Base-by-base conservation (phyloP, 2,888 invertebrate genomes). In the Cistogaster globosa region DNA sequence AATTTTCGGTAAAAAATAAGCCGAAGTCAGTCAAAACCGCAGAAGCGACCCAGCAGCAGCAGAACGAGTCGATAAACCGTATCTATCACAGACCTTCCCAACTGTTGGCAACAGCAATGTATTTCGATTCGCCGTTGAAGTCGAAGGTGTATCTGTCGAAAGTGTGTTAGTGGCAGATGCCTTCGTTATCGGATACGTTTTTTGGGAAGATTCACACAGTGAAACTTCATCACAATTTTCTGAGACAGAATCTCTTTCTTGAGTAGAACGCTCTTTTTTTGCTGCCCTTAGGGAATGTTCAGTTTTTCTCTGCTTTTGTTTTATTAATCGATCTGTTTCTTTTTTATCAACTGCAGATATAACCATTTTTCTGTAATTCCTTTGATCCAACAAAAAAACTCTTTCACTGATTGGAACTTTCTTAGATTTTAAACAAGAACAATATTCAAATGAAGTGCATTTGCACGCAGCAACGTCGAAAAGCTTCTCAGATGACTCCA, bases 1-100 rank as follows among this genome's bases (percentile, higher is more conserved):
- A 22, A 22, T 55, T 22, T 22, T 55, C 55, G 18, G 22, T 55
- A 22, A 22, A 55, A 55, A 55, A 9, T 6, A 75, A 65, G 22
- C 69, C 69, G 12, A 62, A 0, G 36, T 20, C 42, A 65, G 68
- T 68, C 67, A 77, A 60, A 67, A 60, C 53, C 32, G 60, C 51
- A 38, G 65, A 67, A 67, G 75, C 48, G 26, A 75, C n/a, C n/a
- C 62, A 48, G 75, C 75, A 65, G 75, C 65, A 53, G 65, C 67
- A 55, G 48, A 76, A 16, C 32, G 32, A 12, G 32, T 63, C 42
- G 53, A 63, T 53, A 63, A 63, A 32, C 53, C 62, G 51, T 60
- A 72, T 45, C 58, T 57, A 58, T 60, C 72, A 45, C 48, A 60
- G 22, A 72, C 32, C 53, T 48, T 51, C 63, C 51, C 51, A 63